Evolutionary conservation across 1,140 invertebrate species (phyloP), one percentile per base, ranked within the genome.

Genomic region (Leptinotarsa texana): DNA sequence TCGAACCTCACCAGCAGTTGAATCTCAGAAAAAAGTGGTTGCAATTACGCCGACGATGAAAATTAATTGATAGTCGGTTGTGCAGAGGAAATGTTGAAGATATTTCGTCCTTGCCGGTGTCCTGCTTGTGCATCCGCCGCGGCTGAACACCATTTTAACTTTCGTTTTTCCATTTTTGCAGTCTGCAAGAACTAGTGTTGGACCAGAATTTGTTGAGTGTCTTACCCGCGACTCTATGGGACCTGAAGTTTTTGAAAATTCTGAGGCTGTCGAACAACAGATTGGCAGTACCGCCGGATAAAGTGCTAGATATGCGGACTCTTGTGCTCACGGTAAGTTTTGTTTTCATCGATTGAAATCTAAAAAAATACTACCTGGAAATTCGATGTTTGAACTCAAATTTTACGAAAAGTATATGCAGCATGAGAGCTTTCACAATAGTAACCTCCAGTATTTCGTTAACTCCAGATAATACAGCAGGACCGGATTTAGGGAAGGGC

Each of bases 171-270:
- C 75, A 42, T 71, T 66, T 70, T 80, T 89, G 5, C 85, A 93
- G 92, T 80, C 85, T 93, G 80, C 88, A 89, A 80, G 91, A 93
- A 81, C 82, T 93, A n/a, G 87, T 89, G 72, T 85, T 92, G 69
- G 92, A 92, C 84, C 88, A 91, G 81, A 93, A 93, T 89, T 88
- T 88, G 80, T 86, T 93, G 77, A 88, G 86, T 75, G 87, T 89
- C 57, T 78, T 93, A 75, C 91, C 92, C 22, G 83, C 86, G 63
- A 88, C 88, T 77, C 81, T 92, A 78, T 86, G 85, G 75, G 86
- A 88, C 75, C 84, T 93, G 76, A 86, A 85, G 68, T 84, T 88
- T 70, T 83, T 93, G 70, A 88, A 88, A 76, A 87, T 85, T 48
- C 85, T 93, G 69, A 89, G 88, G 48, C 87, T 90, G n/a, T 88